Evolutionary conservation across 2,797 vertebrate species (phyloP), one percentile per base, ranked within the genome.

Genomic region (Alcedo quadribrachys): DNA sequence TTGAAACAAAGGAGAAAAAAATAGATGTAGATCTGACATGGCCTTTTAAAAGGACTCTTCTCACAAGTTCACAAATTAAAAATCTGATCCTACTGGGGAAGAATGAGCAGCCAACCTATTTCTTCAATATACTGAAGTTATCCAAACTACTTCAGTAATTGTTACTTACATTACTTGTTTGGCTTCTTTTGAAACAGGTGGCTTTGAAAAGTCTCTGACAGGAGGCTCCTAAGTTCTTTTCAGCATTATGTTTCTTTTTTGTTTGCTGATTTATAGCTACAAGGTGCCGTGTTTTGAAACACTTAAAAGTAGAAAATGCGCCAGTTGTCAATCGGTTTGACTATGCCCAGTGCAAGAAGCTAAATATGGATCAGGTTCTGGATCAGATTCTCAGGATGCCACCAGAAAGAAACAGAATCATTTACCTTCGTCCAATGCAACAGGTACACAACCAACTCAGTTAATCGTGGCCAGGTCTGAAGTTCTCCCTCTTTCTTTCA

Each of bases 371-470:
- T 79, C 99, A 99, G 95, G 98, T 99, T n/a, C 97, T 99, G 83
- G 99, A 99, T 96, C 99, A 99, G 96, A 99, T 99, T 71, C 97
- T 99, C 42, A 98, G 98, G 81, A 99, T 99, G 98, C 99, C 99
- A 35, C 98, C 99, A 0, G 99, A 99, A 93, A 98, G 99, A 96
- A 99, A 99, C 95, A 98, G 99, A 30, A 99, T 99, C 92, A 99
- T 99, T 90, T 99, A 99, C 95, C 98, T 99, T 95, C 98, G 99
- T 8, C 99, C 99, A 12, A 99, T 99, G 99, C 99, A 99, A 95
- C 99, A 99, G 98, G 99, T 99, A 77, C 68, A 32, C 35, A 28
- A 2, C 12, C 40, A 51, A 3, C 60, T 70, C 8, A 25, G 12
- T 70, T 61, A 21, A 28, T 55, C 28, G 8, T 25, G 25, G 42